Conservation (phyloP, 2,113 vertebrate genomes). For the Eolophus roseicapilla region DNA sequence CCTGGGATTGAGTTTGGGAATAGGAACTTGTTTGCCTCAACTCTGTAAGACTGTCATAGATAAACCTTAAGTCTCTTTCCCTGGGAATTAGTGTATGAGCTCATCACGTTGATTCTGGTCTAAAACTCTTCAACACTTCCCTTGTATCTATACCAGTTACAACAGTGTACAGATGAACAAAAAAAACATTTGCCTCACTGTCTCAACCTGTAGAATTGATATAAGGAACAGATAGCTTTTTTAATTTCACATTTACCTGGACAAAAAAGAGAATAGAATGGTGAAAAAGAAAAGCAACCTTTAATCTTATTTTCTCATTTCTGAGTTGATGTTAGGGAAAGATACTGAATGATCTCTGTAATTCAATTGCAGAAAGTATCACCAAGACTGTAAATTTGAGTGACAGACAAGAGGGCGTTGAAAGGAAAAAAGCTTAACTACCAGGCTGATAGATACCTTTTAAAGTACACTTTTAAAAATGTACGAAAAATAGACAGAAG, state of each 20-base stretch:
- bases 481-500: background rate
- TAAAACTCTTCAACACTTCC: background rate
- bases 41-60: background rate
- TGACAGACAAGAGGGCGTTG: background rate
- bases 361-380: background rate
- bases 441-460: background rate
- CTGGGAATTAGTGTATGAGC: background rate
- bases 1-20: background rate
- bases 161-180: background rate
- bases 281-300: background rate
- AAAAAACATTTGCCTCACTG: background rate
- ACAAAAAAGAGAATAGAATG: background rate
- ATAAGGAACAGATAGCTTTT: background rate
- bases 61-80: background rate
- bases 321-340: background rate
- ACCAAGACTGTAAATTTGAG: background rate
- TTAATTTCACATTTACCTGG: background rate
- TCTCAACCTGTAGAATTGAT: background rate
- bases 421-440: background rate
- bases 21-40: background rate
- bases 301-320: conserved; percentile 9
- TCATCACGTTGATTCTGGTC: background rate
- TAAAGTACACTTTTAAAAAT: background rate
- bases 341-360: background rate
- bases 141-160: background rate